Evolutionary conservation across 1,140 invertebrate genomes (phyloP), one percentile per base, ranked within the genome.

Genomic region (Luehdorfia chinensis): DNA sequence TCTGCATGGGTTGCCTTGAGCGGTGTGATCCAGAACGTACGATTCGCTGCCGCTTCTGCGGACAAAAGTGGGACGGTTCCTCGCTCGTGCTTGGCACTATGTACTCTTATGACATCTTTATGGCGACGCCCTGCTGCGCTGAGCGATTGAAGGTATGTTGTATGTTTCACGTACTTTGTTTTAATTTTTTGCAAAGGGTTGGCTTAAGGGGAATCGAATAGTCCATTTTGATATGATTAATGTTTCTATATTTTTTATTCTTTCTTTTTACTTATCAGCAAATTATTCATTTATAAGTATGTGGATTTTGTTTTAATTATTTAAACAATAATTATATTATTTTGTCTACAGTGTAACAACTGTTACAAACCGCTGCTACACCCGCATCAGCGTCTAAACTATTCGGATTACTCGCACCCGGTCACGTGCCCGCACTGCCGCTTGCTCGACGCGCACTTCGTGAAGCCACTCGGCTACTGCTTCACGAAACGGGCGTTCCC

Each of bases 21-120:
- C 94, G 94, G 23, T 93, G 92, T 56, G 92, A 91, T 14, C 90
- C 92, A 2, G 92, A 92, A 50, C 90, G 93, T 47, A 87, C 87
- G 33, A 91, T 96, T 32, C 88, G 90, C 44, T 97, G 95, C 88
- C 87, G 90, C 56, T 94, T 92, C 79, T 98, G 97, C 84, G 92
- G 91, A 45, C 91, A 92, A 50, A 92, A 92, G 47, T 99, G 97
- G 97, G 94, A 97, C 77, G 97, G 97, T 9, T 95, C 94, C 4
- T 94, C 94, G 21, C 90, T 98, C 30, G 95, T 98, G 21, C 88
- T 98, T 9, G 97, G 97, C 32, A 97, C 96, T 39, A 97, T 98
- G 96, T 99, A 99, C 84, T 95, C 96, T 31, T 99, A 98, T 70
- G 97, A 99, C 84, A 96, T 99, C 53, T 98, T 99, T 84, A 97